Percentiles rank a stretch among this genome's conserved stretches.
Evolutionary conservation across 2,797 vertebrate genomes (phyloP).

Genomic region (Falco columbarius): DNA sequence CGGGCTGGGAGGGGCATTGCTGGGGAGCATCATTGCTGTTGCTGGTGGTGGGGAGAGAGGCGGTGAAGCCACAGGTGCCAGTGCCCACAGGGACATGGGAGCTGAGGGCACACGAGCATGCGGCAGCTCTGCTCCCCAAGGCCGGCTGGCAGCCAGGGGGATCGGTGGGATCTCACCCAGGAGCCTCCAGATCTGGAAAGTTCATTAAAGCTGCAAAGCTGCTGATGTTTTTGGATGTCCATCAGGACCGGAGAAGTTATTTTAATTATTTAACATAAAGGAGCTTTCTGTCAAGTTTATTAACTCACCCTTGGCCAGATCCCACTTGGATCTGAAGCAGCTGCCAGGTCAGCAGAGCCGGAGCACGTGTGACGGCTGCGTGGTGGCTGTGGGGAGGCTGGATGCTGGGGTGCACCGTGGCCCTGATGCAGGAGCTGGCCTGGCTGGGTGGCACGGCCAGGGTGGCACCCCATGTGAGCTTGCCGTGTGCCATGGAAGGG

Average conservation of each 20-base stretch:
- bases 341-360: not conserved
- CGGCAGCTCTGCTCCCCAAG: not conserved
- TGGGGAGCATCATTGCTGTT: not conserved
- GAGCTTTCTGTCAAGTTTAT: conserved; percentile 51
- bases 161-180: rapidly evolving
- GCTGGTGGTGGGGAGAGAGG: not conserved
- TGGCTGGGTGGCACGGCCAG: rapidly evolving
- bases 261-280: conserved; percentile 53
- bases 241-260: conserved; percentile 27
- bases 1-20: not conserved
- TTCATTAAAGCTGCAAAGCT: conserved; percentile 1
- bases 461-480: not conserved
- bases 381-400: not conserved
- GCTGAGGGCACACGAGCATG: rapidly evolving
- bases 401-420: not conserved
- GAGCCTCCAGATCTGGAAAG: conserved; percentile 28
- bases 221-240: conserved; percentile 39
- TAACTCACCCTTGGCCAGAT: not conserved
- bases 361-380: not conserved
- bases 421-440: rapidly evolving
- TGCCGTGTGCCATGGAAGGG: not conserved
- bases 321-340: not conserved
- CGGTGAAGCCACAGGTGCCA: rapidly evolving
- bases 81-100: rapidly evolving
- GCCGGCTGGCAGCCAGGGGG: rapidly evolving